A percentile compares a stretch with the other conserved stretches of the same genome.
Evolutionary conservation across 2,888 invertebrate species (phyloP).

Genomic region (Tachina fera): DNA sequence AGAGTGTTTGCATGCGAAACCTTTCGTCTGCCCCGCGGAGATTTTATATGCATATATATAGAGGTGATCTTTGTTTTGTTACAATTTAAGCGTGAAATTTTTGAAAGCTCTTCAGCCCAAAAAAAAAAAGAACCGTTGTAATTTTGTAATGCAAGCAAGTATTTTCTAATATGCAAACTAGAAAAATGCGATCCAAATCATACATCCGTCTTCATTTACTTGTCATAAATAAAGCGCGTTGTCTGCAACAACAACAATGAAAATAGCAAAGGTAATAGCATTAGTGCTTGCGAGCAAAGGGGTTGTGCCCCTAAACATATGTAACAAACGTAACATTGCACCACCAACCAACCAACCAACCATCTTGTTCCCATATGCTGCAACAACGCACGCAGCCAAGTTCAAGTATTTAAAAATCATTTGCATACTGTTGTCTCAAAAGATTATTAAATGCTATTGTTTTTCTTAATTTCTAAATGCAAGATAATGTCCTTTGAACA

Average conservation of each 20-base stretch:
- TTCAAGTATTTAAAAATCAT: conserved; percentile 67
- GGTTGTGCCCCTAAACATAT: conserved; percentile 45
- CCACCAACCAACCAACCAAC: conserved; percentile 29
- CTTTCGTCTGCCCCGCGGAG: conserved; percentile 47
- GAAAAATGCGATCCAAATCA: conserved; percentile 70
- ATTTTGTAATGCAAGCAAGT: conserved; percentile 43
- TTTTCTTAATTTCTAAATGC: conserved; percentile 64
- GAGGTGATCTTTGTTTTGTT: conserved; percentile 49
- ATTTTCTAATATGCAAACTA: conserved; percentile 51
- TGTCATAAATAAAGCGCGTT: conserved; percentile 68
- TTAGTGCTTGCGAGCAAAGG: neutral
- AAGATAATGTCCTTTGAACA: conserved; percentile 61
- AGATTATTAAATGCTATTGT: conserved; percentile 69
- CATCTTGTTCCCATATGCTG: neutral
- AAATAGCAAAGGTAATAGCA: neutral
- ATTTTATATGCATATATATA: conserved; percentile 34
- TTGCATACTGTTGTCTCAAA: conserved; percentile 66
- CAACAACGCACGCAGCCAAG: conserved; percentile 31
- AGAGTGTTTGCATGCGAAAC: conserved; percentile 35
- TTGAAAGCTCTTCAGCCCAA: conserved; percentile 44
- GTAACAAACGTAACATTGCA: no score
- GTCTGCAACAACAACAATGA: conserved; percentile 18
- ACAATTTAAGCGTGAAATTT: conserved; percentile 66
- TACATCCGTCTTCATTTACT: conserved; percentile 71
- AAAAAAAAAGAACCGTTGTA: neutral